Evolutionary conservation across 2,797 vertebrate genomes (phyloP), one percentile per base, ranked within the genome.

Genomic region (Tenualosa ilisha): DNA sequence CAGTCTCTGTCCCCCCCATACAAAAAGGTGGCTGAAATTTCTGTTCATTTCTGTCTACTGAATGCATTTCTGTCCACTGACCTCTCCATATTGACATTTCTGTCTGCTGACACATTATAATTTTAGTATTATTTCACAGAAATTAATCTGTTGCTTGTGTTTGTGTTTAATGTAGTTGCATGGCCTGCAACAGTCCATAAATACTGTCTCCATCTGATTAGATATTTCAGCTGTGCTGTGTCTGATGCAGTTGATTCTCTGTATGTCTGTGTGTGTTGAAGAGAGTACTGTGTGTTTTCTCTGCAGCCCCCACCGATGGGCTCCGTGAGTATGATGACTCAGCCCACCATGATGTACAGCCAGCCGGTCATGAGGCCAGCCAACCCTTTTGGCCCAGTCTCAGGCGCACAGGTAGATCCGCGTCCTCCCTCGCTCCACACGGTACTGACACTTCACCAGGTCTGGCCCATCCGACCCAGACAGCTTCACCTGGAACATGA

Each of bases 311-410:
- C 97, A 15, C 95, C 97, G 90, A 96, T 98, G 96, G 96, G 96
- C 92, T 96, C 95, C 83, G 94, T 98, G 93, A 93, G 96, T 61
- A 96, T 98, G 94, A 97, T 98, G 96, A 97, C 96, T 15, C 98
- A 98, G 89, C 98, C 97, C 91, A 96, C 97, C 50, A 96, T 99
- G 96, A 98, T 98, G 96, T 99, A 99, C 91, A 96, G 93, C 68
- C 98, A 99, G 89, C 97, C 98, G 84, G 96, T 96, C 89, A 97
- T 99, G 96, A 97, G 97, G 95, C 96, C 97, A 83, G 95, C 97
- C 90, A 99, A 99, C 90, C 97, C 98, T 51, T 99, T 98, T 72
- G 97, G 97, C 85, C 91, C 96, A 89, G 95, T 96, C 91, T 96
- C 97, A 3, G 97, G 97, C 92, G 96, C 97, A 89, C 98, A 99